These are phyloP conservation scores for Callipepla squamata DNA, from an alignment of 2,113 vertebrate species.

Conservation along the genomic window DNA sequence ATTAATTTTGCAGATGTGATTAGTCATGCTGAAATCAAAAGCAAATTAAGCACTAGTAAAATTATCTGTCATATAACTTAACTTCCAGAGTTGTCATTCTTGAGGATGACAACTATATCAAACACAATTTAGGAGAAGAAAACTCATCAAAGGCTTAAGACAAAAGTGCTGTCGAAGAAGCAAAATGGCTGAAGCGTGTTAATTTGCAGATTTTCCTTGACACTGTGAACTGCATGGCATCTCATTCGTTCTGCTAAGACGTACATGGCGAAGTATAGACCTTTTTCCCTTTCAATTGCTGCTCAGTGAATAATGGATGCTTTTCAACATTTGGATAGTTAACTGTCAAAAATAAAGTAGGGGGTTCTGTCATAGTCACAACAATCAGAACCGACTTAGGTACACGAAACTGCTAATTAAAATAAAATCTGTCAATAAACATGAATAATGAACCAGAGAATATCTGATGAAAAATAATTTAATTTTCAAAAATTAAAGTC, in stretches of 20 bases:
- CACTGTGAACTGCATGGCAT: neutral
- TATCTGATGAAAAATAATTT: neutral
- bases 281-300: neutral
- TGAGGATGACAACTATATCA: neutral
- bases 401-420: neutral
- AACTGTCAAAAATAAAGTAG: neutral
- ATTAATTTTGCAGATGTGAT: neutral
- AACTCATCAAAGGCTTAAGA: neutral
- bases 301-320: neutral
- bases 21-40: constrained; percentile 6
- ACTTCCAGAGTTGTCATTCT: neutral
- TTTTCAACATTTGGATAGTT: neutral
- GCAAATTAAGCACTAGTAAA: neutral
- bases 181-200: neutral
- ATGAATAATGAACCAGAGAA: neutral
- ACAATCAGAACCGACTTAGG: neutral
- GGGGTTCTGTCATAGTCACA: neutral
- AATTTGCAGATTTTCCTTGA: neutral
- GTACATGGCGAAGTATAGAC: neutral
- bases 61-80: neutral
- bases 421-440: neutral
- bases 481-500: neutral
- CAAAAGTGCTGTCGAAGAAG: neutral
- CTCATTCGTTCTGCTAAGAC: neutral
- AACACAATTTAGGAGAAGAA: neutral